Conservation (phyloP, 2,113 vertebrate species). For the Pygathrix nemaeus region DNA sequence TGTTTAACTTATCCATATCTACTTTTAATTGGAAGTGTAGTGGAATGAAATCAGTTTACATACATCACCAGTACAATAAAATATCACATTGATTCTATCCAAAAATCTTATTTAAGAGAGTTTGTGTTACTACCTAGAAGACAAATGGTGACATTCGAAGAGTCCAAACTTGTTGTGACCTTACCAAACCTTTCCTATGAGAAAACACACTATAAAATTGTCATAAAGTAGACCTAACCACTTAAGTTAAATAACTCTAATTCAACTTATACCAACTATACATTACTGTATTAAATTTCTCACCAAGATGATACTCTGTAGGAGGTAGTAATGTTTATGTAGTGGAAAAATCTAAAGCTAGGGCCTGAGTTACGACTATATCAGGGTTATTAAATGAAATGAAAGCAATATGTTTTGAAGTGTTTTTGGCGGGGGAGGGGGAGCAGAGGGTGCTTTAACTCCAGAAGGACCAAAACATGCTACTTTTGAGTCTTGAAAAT, state of each 20-base stretch:
- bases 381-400: not conserved
- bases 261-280: not conserved
- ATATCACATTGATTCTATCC: conserved; percentile 2
- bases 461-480: not conserved
- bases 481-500: not conserved
- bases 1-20: not conserved
- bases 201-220: not conserved
- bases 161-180: accelerated
- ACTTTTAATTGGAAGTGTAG: conserved; percentile 51
- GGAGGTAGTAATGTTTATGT: not conserved
- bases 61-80: not conserved
- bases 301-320: not conserved
- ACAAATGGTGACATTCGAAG: not conserved
- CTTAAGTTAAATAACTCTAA: not conserved
- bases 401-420: not conserved
- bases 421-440: not conserved
- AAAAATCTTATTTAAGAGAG: conserved; percentile 31
- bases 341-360: conserved; percentile 13
- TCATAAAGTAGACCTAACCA: not conserved
- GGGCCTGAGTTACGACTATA: not conserved
- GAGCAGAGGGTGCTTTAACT: not conserved
- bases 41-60: not conserved
- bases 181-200: not conserved
- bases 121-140: not conserved
- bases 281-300: not conserved